These are phyloP conservation scores for Nemurella pictetii DNA, from an alignment of 2,888 invertebrate genomes.

Conservation along the genomic window DNA sequence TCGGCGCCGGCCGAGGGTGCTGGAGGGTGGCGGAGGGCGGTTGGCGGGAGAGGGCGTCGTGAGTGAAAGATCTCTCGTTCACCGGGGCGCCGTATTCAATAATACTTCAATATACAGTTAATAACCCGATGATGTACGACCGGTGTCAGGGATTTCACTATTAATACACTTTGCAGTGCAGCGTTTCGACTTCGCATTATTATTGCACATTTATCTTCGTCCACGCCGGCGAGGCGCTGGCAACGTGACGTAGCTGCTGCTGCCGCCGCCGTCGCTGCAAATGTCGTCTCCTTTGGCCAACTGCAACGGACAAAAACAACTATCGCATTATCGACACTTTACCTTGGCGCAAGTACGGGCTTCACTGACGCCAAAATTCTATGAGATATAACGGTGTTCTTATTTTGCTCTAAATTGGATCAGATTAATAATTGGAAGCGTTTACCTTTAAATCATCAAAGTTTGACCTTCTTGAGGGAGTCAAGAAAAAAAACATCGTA, in stretches of 20 bases:
- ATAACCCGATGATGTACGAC: background rate
- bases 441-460: too few species aligned
- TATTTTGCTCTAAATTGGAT: too few species aligned
- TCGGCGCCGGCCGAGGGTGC: background rate
- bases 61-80: background rate
- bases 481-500: too few species aligned
- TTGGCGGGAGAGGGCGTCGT: background rate
- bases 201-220: slow-evolving; percentile 22
- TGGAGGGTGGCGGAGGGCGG: background rate
- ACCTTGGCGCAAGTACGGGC: too few species aligned
- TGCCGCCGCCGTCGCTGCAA: background rate
- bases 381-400: too few species aligned
- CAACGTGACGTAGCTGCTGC: background rate
- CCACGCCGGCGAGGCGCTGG: background rate
- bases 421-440: too few species aligned
- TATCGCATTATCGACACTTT: too few species aligned
- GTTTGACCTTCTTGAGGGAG: too few species aligned
- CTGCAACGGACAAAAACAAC: too few species aligned
- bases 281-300: background rate
- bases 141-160: background rate
- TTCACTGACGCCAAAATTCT: too few species aligned
- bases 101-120: slow-evolving; percentile 10
- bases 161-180: background rate
- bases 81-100: background rate
- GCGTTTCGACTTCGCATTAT: background rate